phyloP scores from a whole-genome alignment of 2,797 vertebrate genomes.

The Eleutherodactylus coqui region DNA sequence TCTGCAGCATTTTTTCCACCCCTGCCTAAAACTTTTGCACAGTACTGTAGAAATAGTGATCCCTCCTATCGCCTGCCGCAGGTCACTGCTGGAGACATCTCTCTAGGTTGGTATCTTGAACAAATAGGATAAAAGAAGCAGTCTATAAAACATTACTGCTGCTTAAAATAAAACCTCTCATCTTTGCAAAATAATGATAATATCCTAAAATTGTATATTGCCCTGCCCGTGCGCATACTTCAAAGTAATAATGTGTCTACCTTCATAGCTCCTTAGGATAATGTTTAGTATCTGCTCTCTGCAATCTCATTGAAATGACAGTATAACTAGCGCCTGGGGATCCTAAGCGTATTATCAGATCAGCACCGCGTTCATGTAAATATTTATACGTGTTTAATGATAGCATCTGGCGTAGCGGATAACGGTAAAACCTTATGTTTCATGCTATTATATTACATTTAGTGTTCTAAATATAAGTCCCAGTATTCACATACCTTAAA shows the following conservation, averaged over 20 bases:
- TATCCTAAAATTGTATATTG: constrained; percentile 35
- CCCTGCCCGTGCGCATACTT: not conserved
- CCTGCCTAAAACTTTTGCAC: no score
- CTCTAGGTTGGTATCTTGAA: not conserved
- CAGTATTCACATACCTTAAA: not conserved
- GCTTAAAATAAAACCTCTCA: constrained; percentile 11
- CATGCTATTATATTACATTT: constrained; percentile 3
- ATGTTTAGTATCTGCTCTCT: constrained; percentile 21
- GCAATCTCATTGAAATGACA: constrained; percentile 22
- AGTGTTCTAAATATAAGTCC: constrained; percentile 14
- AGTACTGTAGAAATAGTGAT: not conserved
- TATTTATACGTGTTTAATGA: constrained; percentile 21
- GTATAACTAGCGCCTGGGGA: constrained; percentile 19
- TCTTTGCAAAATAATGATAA: constrained; percentile 34
- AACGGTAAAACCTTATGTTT: not conserved
- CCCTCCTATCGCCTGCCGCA: no score
- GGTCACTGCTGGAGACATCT: not conserved
- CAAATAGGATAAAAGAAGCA: constrained; percentile 1
- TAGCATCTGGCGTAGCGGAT: not conserved
- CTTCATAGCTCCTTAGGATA: constrained; percentile 31
- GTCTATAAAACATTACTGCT: constrained; percentile 11
- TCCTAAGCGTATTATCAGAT: constrained; percentile 26
- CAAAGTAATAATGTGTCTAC: constrained; percentile 35
- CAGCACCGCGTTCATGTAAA: constrained; percentile 3
- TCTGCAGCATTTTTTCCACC: no score